Evolutionary conservation across 2,797 vertebrate genomes (phyloP).

Genomic region (Peromyscus melanophrys): DNA sequence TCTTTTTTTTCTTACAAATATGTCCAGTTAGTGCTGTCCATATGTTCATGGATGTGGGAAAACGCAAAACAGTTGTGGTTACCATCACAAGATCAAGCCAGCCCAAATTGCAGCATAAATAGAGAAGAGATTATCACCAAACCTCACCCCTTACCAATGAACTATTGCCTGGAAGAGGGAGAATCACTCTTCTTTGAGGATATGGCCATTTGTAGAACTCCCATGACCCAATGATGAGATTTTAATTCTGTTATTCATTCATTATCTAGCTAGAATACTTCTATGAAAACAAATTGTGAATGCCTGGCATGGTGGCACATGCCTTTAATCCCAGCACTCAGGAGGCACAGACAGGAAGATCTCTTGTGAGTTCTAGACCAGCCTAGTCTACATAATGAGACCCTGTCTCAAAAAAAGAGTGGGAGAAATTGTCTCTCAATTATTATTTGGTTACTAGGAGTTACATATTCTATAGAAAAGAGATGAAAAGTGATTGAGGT

Average conservation of each 20-base stretch:
- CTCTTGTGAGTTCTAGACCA: neutral
- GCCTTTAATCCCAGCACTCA: neutral
- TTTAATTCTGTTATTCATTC: slow-evolving; percentile 36
- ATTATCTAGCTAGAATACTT: slow-evolving; percentile 57
- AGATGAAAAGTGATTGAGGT: neutral
- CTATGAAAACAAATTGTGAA: neutral
- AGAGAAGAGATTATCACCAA: neutral
- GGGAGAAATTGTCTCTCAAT: neutral
- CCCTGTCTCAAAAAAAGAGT: neutral
- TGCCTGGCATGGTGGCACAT: neutral
- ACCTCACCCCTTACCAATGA: neutral
- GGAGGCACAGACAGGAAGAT: neutral
- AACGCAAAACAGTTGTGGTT: neutral
- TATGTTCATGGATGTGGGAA: neutral
- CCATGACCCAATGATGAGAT: neutral
- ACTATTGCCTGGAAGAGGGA: neutral
- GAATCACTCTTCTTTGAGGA: neutral
- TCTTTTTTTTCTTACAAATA: neutral
- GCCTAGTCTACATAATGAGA: neutral
- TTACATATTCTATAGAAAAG: slow-evolving; percentile 33
- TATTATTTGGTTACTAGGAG: slow-evolving; percentile 45
- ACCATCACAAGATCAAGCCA: neutral
- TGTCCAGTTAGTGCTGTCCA: neutral
- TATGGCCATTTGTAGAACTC: neutral
- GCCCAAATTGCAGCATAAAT: neutral